Base-by-base conservation (phyloP, 2,113 vertebrate genomes). In the Pollimyrus isidori region DNA sequence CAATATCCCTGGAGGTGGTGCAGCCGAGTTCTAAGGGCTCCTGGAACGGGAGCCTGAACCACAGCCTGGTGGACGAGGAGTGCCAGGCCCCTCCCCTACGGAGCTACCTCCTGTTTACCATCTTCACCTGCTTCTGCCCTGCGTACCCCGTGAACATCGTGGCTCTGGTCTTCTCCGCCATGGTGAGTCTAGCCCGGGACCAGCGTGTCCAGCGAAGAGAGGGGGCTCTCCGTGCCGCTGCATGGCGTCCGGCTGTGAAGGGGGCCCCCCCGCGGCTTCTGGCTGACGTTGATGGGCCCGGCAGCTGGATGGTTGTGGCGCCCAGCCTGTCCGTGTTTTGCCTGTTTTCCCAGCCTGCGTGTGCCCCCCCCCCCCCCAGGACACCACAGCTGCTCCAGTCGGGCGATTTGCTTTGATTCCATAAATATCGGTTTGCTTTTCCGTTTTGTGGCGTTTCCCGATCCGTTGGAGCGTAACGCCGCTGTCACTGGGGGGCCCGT, bases 141-240 rank as follows among this genome's bases (percentile, higher is more conserved):
- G 97, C 97, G 0, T 97, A 97, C 92, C 97, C 97, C 1, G 9
- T 98, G 94, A 98, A 98, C 93, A 96, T 98, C 23, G 96, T 98
- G 91, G 97, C 94, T 87, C 95, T 98, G 91, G 96, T 97, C 90
- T 97, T 96, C 92, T 96, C 97, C 42, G 92, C 97, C 92, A 97
- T 98, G 97, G 97, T 98, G 92, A 96, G 97, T 94, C 21, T 65
- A 86, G 3, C n/a, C 26, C 15, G 56, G 26, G 45, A 48, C 82
- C 48, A 15, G 19, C 19, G 17, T 1, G 7, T 4, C 5, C 21
- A 13, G 88, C 73, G 1, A 1, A 15, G 76, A 21, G 35, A 35
- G 9, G 76, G 76, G 21, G 76, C 17, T 73, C 45, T 73, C 46
- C 1, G 9, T 45, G 17, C n/a, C 30, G 1, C 3, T 19, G 65